These are phyloP conservation scores for Myodes glareolus DNA, from an alignment of 2,113 vertebrate genomes.

Conservation along the genomic window DNA sequence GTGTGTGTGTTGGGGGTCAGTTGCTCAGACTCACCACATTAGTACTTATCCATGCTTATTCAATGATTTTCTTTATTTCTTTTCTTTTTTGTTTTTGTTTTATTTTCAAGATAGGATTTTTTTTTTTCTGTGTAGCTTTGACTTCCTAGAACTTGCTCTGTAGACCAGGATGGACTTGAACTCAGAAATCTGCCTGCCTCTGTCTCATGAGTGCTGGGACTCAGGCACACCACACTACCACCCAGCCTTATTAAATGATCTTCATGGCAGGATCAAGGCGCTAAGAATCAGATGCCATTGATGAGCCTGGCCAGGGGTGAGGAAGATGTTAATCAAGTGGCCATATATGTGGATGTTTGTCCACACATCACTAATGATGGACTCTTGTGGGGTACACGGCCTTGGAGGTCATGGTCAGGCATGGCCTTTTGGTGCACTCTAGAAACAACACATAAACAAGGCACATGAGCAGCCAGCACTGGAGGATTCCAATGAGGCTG, in stretches of 20 bases:
- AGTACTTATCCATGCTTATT: background rate
- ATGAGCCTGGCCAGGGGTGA: background rate
- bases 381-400: background rate
- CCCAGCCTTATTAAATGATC: background rate
- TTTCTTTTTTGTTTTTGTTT: background rate
- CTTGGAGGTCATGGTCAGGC: background rate
- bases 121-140: background rate
- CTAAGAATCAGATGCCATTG: background rate
- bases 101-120: background rate
- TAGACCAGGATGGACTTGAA: background rate
- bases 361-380: background rate
- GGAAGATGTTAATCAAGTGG: background rate
- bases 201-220: background rate
- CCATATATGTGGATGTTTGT: background rate
- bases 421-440: background rate
- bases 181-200: background rate
- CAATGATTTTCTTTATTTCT: background rate
- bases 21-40: background rate
- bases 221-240: background rate
- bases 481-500: background rate
- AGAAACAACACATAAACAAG: too few species aligned
- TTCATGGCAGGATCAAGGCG: background rate
- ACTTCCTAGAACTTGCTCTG: background rate
- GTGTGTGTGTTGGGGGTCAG: too few species aligned
- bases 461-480: too few species aligned